phyloP scores from a whole-genome alignment of 1,140 invertebrate species.

The Caenorhabditis inopinata region DNA sequence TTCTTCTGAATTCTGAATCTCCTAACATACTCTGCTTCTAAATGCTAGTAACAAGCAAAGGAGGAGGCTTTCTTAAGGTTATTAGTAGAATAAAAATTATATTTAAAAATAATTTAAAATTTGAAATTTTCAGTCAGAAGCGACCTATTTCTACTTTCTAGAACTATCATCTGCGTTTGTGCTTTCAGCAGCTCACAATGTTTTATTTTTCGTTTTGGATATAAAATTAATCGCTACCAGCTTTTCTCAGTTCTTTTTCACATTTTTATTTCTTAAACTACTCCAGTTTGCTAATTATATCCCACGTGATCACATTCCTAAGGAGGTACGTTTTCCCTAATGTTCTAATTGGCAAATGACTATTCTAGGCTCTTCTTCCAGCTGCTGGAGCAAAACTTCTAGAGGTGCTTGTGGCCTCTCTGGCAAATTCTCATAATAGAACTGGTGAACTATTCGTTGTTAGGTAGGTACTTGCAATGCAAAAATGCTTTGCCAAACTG shows the following conservation, averaged over 20 bases:
- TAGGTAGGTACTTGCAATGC: constrained; percentile 9
- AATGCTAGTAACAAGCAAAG: background rate
- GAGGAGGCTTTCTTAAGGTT: background rate
- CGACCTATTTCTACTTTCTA: constrained; percentile 41
- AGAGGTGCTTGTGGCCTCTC: constrained; percentile 32
- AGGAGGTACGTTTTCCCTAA: background rate
- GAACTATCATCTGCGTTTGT: constrained; percentile 41
- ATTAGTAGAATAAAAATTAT: background rate
- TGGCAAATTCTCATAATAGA: constrained; percentile 45
- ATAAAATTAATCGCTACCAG: constrained; percentile 44
- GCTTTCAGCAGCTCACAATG: constrained; percentile 49
- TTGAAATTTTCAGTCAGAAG: constrained; percentile 33
- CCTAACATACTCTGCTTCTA: too few species aligned
- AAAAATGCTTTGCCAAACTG: background rate
- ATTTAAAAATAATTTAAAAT: background rate
- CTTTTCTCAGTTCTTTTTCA: constrained; percentile 45
- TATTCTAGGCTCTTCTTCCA: background rate
- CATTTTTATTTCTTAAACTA: constrained; percentile 38
- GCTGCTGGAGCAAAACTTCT: constrained; percentile 39
- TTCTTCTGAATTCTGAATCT: background rate
- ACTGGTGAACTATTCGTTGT: constrained; percentile 44
- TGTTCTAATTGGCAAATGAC: background rate
- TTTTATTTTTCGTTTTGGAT: constrained; percentile 47
- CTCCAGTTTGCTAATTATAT: constrained; percentile 14
- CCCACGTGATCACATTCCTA: constrained; percentile 19